These are phyloP conservation scores for Scaptomyza flava DNA, from an alignment of 2,888 invertebrate genomes.

Conservation along the genomic window DNA sequence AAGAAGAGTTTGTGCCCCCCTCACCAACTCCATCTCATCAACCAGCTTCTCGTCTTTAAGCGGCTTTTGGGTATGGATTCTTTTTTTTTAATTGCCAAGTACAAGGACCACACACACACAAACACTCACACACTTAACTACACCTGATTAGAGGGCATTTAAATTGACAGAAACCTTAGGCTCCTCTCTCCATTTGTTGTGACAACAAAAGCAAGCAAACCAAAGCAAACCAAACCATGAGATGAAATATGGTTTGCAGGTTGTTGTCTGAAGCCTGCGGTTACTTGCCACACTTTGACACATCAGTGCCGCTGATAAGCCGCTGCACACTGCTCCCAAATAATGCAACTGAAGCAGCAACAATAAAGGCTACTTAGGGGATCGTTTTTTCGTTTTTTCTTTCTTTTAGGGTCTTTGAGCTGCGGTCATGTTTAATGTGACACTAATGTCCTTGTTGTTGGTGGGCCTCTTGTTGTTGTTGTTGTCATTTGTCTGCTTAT, in stretches of 20 bases:
- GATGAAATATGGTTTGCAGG: conserved; percentile 60
- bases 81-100: conserved; percentile 72
- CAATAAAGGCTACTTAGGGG: conserved; percentile 12
- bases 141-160: conserved; percentile 74
- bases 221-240: conserved; percentile 20
- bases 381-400: background rate
- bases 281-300: conserved; percentile 20
- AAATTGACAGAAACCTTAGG: conserved; percentile 49
- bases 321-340: conserved; percentile 59
- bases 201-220: conserved; percentile 51
- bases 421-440: conserved; percentile 75
- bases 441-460: conserved; percentile 77
- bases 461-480: conserved; percentile 38
- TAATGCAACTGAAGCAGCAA: conserved; percentile 41
- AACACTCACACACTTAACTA: conserved; percentile 7
- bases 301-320: conserved; percentile 44
- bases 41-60: conserved; percentile 56
- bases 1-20: background rate
- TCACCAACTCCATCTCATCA: background rate
- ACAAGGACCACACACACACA: conserved; percentile 71
- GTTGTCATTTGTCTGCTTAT: conserved; percentile 56
- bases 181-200: conserved; percentile 56
- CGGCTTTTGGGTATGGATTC: conserved; percentile 52
- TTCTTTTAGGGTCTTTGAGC: conserved; percentile 16
- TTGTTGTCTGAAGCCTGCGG: conserved; percentile 14